phyloP scores from a whole-genome alignment of 2,113 vertebrate genomes.

The Gallinago paraguaiae region DNA sequence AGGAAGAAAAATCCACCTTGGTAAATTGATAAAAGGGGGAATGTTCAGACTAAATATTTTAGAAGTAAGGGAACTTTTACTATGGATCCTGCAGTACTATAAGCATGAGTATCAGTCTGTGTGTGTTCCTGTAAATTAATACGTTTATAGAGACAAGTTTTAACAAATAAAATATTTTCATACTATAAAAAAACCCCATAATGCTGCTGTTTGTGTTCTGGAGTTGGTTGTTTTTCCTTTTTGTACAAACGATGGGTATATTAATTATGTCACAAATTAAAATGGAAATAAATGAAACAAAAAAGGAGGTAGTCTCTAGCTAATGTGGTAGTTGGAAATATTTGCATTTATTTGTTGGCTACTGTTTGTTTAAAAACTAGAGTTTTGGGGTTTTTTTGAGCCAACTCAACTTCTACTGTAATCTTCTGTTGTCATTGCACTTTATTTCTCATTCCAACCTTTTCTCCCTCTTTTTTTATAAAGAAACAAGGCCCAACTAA shows the following conservation, averaged over 20 bases:
- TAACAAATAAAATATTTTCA: neutral
- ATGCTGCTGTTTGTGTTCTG: neutral
- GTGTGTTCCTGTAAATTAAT: neutral
- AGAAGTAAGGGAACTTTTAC: neutral
- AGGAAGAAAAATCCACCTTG: neutral
- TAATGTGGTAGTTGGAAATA: neutral
- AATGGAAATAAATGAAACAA: neutral
- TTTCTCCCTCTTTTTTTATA: neutral
- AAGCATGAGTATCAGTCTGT: neutral
- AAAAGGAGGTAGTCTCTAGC: neutral
- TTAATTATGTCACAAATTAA: neutral
- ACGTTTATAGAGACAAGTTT: neutral
- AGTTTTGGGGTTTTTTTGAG: neutral
- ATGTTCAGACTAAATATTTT: neutral
- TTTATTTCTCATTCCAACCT: neutral
- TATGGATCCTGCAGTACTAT: neutral
- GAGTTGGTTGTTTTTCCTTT: neutral
- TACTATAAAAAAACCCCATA: neutral
- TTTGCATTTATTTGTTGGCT: neutral
- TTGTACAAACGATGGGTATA: neutral
- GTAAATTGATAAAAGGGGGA: neutral
- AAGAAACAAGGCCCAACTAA: slow-evolving; percentile 96
- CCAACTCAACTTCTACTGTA: neutral
- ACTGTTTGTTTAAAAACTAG: neutral
- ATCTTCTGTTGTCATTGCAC: neutral